Evolutionary conservation across 92 coral and sea anemone species (phyloP).

Genomic region (Zoanthus sociatus): DNA sequence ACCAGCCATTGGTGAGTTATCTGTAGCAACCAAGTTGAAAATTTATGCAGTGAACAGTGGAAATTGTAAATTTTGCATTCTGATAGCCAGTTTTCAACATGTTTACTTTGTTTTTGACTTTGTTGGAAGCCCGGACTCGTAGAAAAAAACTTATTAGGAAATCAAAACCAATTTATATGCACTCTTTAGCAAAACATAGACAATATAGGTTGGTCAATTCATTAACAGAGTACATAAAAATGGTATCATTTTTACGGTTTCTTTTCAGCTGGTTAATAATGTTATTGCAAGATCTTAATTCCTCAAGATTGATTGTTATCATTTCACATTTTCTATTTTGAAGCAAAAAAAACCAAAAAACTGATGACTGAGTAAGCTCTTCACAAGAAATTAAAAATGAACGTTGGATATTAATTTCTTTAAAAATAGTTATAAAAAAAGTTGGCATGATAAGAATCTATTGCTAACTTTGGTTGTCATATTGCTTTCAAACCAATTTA

Average conservation of each 20-base stretch:
- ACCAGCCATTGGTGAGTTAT: neutral
- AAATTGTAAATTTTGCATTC: neutral
- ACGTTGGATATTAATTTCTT: neutral
- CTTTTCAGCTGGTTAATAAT: neutral
- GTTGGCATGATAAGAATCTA: neutral
- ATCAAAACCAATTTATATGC: neutral
- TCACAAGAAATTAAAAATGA: neutral
- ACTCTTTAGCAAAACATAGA: neutral
- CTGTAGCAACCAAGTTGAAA: neutral
- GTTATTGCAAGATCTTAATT: neutral
- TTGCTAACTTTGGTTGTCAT: neutral
- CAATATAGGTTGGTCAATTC: neutral
- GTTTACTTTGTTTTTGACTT: neutral
- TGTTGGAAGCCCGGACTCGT: too few relatives aligned
- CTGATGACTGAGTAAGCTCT: too few relatives aligned
- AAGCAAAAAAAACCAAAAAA: too few relatives aligned
- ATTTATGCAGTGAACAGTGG: neutral
- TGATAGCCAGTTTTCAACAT: neutral
- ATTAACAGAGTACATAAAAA: neutral
- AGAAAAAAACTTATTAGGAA: neutral
- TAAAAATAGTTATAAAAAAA: neutral
- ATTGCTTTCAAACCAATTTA: neutral
- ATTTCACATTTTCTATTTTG: constrained; percentile 33
- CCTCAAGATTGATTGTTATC: neutral
- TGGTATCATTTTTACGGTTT: neutral